phyloP scores from a whole-genome alignment of 2,888 invertebrate species.

The Erannis defoliaria region DNA sequence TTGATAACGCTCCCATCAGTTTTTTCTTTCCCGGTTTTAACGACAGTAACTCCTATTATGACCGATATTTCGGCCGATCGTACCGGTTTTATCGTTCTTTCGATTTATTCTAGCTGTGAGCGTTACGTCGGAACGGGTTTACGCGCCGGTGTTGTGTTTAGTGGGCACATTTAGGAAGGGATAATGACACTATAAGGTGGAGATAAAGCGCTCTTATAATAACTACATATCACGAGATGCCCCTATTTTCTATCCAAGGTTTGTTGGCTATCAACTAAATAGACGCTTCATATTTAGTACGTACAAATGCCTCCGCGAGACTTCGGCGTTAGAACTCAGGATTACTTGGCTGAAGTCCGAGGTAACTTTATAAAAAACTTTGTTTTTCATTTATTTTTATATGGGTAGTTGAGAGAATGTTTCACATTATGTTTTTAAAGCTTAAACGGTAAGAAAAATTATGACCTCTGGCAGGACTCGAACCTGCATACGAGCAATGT shows the following conservation, averaged over 20 bases:
- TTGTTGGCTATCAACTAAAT: slow-evolving; percentile 7
- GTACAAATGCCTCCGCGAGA: too few relatives aligned
- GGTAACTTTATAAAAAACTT: too few relatives aligned
- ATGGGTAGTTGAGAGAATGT: too few relatives aligned
- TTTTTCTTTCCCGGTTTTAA: slow-evolving; percentile 63
- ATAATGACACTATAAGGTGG: slow-evolving; percentile 41
- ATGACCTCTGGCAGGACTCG: too few relatives aligned
- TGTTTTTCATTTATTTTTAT: too few relatives aligned
- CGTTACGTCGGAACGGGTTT: slow-evolving; percentile 50
- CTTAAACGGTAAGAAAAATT: too few relatives aligned
- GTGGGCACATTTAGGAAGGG: slow-evolving; percentile 41
- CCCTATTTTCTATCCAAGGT: slow-evolving; percentile 18
- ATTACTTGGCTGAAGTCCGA: too few relatives aligned
- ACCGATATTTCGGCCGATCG: slow-evolving; percentile 64
- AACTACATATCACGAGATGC: slow-evolving; percentile 23
- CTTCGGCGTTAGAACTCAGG: too few relatives aligned
- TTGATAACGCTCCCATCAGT: slow-evolving; percentile 70
- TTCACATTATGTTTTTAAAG: too few relatives aligned
- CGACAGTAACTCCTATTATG: slow-evolving; percentile 64
- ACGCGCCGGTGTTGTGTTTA: slow-evolving; percentile 48
- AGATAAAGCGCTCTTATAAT: slow-evolving; percentile 38
- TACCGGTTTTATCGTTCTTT: slow-evolving; percentile 61
- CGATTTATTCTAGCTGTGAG: slow-evolving; percentile 59
- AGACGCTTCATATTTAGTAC: neutral
- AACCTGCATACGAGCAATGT: too few relatives aligned